A percentile compares a stretch with the other conserved stretches of the same genome.
Evolutionary conservation across 2,888 invertebrate species (phyloP).

Genomic region (Magallana nippona): DNA sequence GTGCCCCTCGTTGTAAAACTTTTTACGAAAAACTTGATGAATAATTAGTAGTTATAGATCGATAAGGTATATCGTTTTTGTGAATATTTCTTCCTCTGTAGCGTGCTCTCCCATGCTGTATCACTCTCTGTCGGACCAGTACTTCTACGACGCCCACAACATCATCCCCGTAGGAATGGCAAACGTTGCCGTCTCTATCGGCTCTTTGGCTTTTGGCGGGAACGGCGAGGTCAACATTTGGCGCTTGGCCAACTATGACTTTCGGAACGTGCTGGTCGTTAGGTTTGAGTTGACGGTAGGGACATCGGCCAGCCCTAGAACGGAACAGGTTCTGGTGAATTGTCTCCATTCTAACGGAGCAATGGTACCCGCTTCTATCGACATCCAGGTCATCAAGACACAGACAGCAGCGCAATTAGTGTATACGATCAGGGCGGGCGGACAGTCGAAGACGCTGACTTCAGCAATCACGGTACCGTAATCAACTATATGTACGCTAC

Average conservation of each 20-base stretch:
- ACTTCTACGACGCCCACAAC: slow-evolving; percentile 8
- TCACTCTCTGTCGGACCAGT: not conserved
- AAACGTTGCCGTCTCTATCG: slow-evolving; percentile 1
- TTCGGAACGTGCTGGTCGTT: not conserved
- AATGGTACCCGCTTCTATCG: slow-evolving; percentile 26
- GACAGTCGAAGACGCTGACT: not conserved
- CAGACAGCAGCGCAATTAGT: not conserved
- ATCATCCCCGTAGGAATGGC: slow-evolving; percentile 25
- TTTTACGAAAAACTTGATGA: not conserved
- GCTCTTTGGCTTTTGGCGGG: slow-evolving; percentile 28
- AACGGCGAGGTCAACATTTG: slow-evolving; percentile 35
- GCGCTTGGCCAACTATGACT: slow-evolving; percentile 39
- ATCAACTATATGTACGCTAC: not conserved
- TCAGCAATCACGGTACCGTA: slow-evolving; percentile 11
- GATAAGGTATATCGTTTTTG: too few species aligned
- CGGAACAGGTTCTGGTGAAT: slow-evolving; percentile 39
- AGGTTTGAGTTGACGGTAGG: slow-evolving; percentile 28
- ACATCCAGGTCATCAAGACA: slow-evolving; percentile 26
- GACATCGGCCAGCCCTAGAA: not conserved
- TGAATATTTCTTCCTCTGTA: not conserved
- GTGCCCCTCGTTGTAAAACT: too few species aligned
- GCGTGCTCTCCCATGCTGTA: slow-evolving; percentile 23
- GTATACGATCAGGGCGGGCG: slow-evolving; percentile 12
- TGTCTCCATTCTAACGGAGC: slow-evolving; percentile 35
- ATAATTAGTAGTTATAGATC: too few species aligned